Evolutionary conservation across 2,113 vertebrate species (phyloP), one percentile per base, ranked within the genome.

Genomic region (Cnemophilus loriae): DNA sequence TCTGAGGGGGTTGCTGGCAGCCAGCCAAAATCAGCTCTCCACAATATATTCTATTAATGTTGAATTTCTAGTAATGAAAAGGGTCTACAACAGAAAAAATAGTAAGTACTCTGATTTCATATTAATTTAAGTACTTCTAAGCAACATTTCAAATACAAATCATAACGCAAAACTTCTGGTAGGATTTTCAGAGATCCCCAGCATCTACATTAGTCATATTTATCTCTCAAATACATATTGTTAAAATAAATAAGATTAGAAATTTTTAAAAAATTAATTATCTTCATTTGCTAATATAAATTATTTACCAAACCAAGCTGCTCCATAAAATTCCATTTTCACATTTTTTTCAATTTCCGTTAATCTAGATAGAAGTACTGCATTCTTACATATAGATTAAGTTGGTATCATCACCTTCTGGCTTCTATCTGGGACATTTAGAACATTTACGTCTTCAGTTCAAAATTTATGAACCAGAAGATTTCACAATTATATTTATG

Each of bases 21-120:
- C 9, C 39, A 46, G 33, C 7, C 30, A 69, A 35, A n/a, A n/a
- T 52, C 74, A 92, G 20, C 13, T 21, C 26, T 79, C 33, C 14
- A n/a, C 49, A 27, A 35, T 4, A 8, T 28, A 60, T 27, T 61
- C 52, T 24, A 19, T n/a, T 83, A 28, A 28, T 16, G 6, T 8
- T 33, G 27, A 57, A 27, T 55, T 76, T n/a, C 28, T 27, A 79
- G n/a, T 42, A 91, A 86, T 21, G 86, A 94, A 84, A 84, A 39
- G 53, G 59, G 60, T 55, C 85, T 35, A 93, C 41, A 82, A 57
- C 13, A 41, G 42, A 83, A 56, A 68, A 91, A 93, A 46, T 30
- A 95, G 47, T 69, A 83, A 90, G 64, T 69, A 79, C 50, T 76
- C 56, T 80, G 65, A 91, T 74, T 95, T 92, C 80, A 57, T 32